Percentiles rank a stretch among this genome's conserved stretches.
These are phyloP conservation scores for Actinia tenebrosa DNA, from an alignment of 64 coral and sea anemone species.

Conservation along the genomic window DNA sequence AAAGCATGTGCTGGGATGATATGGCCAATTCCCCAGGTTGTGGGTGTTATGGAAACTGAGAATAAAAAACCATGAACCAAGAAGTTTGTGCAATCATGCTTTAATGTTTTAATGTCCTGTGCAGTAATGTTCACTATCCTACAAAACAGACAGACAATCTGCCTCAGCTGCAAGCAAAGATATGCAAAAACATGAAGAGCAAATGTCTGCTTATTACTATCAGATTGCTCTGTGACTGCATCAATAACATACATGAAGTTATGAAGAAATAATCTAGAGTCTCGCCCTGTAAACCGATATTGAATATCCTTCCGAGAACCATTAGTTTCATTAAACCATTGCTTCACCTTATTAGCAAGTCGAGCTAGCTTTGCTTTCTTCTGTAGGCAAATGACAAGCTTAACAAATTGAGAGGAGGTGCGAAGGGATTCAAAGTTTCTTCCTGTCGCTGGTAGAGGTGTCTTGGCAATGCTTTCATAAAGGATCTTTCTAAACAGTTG, in stretches of 20 bases:
- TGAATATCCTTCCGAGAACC: conserved; percentile 23
- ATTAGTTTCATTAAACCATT: conserved; percentile 40
- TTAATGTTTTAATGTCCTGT: conserved; percentile 16
- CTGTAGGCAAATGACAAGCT: conserved; percentile 17
- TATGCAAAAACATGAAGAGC: conserved; percentile 29
- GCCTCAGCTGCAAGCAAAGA: neutral
- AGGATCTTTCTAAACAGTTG: conserved; percentile 39
- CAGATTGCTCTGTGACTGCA: conserved; percentile 19
- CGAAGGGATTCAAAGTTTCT: conserved; percentile 6
- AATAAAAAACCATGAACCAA: conserved; percentile 26
- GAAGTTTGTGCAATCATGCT: conserved; percentile 23
- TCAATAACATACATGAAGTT: conserved; percentile 20
- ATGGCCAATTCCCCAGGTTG: conserved; percentile 29
- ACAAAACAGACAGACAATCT: conserved; percentile 22
- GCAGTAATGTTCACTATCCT: conserved; percentile 24
- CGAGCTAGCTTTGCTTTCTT: conserved; percentile 11
- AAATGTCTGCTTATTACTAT: conserved; percentile 42
- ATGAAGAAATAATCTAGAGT: conserved; percentile 50
- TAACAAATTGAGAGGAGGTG: conserved; percentile 30
- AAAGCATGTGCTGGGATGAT: conserved; percentile 17
- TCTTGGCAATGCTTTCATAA: conserved; percentile 41
- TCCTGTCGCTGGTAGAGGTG: neutral
- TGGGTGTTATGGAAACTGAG: conserved; percentile 23
- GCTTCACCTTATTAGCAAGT: conserved; percentile 40
- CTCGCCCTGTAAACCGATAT: conserved; percentile 46